Base-by-base conservation (phyloP, 1,140 invertebrate species). In the Condylostylus longicornis region DNA sequence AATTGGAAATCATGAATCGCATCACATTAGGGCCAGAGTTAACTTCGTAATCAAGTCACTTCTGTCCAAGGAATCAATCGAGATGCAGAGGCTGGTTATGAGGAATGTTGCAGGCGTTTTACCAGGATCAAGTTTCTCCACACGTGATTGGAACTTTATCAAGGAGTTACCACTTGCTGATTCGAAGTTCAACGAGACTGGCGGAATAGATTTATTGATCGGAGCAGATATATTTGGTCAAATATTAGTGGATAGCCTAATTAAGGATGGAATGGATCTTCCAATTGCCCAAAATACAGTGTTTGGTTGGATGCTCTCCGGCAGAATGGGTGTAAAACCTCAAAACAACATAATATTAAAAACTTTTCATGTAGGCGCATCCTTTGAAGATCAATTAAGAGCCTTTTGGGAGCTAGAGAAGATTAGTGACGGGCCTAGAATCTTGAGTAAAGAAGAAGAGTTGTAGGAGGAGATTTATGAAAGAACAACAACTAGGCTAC, bases 141-240 rank as follows among this genome's bases (percentile, higher is more conserved):
- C 5, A 5, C 6, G 22, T 23, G 10, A 23, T 23, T 23, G 22
- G 22, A 23, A 23, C 10, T 10, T 6, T 33, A 5, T 33, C 8
- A 17, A 37, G 17, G 42, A 44, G 27, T 18, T 49, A 5, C n/a
- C 20, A 22, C 27, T 50, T 3, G 45, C 45, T 22, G 43, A 49
- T 38, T 38, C 41, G 31, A 20, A 12, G 8, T 49, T 44, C 34
- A n/a, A 43, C 22, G 25, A 34, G 25, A 33, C 47, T 18, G 36
- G 31, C 18, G 12, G 28, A 18, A 38, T 52, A 9, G 44, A 52
- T 25, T 18, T 50, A 27, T 29, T 52, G 22, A 32, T 50, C 17
- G 50, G 46, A 18, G 42, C 44, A 19, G 44, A 46, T 33, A 14
- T 43, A 9, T 23, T 6, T 23, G 6, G 6, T 6, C 10, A 5